Evolutionary conservation across 2,888 invertebrate genomes (phyloP).

Genomic region (Brassicogethes aeneus): DNA sequence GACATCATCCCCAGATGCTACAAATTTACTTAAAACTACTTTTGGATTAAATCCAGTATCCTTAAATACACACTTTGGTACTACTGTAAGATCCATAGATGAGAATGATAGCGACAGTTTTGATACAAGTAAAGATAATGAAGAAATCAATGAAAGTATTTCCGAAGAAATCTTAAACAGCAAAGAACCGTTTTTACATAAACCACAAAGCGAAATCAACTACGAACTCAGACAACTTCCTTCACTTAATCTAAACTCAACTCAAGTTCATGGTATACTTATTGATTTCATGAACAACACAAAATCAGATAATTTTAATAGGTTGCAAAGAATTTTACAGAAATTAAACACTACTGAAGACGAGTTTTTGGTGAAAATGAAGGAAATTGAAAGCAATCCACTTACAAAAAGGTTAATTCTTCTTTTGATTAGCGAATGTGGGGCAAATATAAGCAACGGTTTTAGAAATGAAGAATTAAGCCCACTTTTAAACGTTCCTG

Average conservation of each 20-base stretch:
- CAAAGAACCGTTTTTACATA: constrained; percentile 8
- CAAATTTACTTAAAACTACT: constrained; percentile 58
- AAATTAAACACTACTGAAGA: constrained; percentile 66
- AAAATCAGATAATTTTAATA: constrained; percentile 55
- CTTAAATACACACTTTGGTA: constrained; percentile 52
- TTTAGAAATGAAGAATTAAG: background rate
- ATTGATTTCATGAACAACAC: constrained; percentile 49
- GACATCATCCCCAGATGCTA: constrained; percentile 40
- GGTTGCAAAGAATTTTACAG: constrained; percentile 68
- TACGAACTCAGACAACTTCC: constrained; percentile 40
- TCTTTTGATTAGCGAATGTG: constrained; percentile 68
- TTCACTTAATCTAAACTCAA: constrained; percentile 29
- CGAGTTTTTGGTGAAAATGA: constrained; percentile 72
- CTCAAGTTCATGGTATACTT: constrained; percentile 35
- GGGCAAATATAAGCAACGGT: constrained; percentile 41
- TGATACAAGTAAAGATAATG: constrained; percentile 6
- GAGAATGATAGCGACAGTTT: background rate
- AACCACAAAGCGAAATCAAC: constrained; percentile 29
- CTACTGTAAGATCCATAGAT: constrained; percentile 17
- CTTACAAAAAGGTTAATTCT: constrained; percentile 65
- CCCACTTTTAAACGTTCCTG: background rate
- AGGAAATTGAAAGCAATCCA: constrained; percentile 68
- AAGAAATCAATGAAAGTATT: constrained; percentile 16
- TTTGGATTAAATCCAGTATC: constrained; percentile 61
- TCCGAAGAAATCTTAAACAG: constrained; percentile 12